Evolutionary conservation across 2,113 vertebrate species (phyloP), one percentile per base, ranked within the genome.

Genomic region (Dasypus novemcinctus): DNA sequence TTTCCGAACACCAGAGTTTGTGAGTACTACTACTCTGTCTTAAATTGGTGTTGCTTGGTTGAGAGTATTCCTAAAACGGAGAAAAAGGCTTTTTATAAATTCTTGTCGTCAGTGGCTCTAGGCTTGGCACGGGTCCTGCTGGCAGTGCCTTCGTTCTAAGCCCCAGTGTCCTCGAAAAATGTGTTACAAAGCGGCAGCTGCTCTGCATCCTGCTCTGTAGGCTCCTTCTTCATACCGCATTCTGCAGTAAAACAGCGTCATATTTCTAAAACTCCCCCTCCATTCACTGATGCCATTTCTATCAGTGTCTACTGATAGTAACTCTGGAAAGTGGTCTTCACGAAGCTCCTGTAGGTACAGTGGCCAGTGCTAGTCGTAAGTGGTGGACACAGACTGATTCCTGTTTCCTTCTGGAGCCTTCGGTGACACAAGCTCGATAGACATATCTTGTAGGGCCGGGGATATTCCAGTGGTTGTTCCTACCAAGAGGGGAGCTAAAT

Each of bases 1-100:
- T 79, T 95, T 98, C 88, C 97, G 84, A 33, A 83, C 81, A 71
- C 98, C 98, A 7, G 98, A 98, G 61, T 98, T 98, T 98, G 98
- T 99, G 90, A 83, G 98, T 98, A 97, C 46, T 92, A 0, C 33
- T 74, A 71, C 52, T 91, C 94, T 76, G 17, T 78, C 72, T 97
- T 87, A 63, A 75, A 36, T 92, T 71, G 87, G 23, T 31, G 89
- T 31, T 80, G 21, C 49, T 31, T 91, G 41, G 18, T 25, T 90
- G 71, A 69, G 20, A 41, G 31, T 90, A 78, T 75, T 93, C 64
- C 36, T 46, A 36, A 83, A 86, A 41, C 3, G 25, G 41, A 64
- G n/a, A 12, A 49, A n/a, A 57, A 64, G 2, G 64, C 1, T 17
- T 87, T 72, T 71, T 10, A 43, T 27, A 27, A 38, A 75, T 88